Base-by-base conservation (phyloP, 2,797 vertebrate genomes). In the Kryptolebias ocellatus region DNA sequence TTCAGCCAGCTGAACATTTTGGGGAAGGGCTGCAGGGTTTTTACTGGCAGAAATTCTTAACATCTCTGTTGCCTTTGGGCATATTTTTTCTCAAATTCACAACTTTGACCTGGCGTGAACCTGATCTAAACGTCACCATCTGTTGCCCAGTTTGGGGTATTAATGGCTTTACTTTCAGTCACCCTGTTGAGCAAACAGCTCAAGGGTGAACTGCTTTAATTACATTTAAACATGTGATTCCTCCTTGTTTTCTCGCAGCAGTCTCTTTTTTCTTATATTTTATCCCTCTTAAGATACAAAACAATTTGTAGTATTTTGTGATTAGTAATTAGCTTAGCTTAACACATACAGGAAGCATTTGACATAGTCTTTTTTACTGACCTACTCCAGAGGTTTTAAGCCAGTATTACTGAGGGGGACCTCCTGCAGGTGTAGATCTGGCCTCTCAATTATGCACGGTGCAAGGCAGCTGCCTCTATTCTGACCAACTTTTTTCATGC, bases 111-210 rank as follows among this genome's bases (percentile, higher is more conserved):
- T 53, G 1, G 29, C 34, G 49, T 80, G 66, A 76, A 67, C 69
- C 39, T 61, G 27, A 69, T 60, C 3, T 52, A 15, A 51, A 62
- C 61, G 27, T 14, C 11, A 1, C 17, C 18, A 2, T 67, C 50
- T 59, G 39, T 67, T 18, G 15, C 7, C 29, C 64, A 60, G 49
- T 73, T 54, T 34, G 29, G 14, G 45, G 64, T 69, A 74, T 84
- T 89, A 82, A 73, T 67, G 60, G 39, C 39, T n/a, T 4, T 45
- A 27, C 18, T 51, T 77, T 49, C 14, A 62, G 53, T 27, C 47
- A 64, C 63, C 39, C 11, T 56, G 34, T 9, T 42, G 50, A 68
- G 70, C 70, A 83, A 79, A 79, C 59, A 66, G 57, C 52, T 70
- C 53, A 53, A 29, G 49, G 42, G 28, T 71, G 4, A 72, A 53